Evolutionary conservation across 2,113 vertebrate genomes (phyloP), one percentile per base, ranked within the genome.

Genomic region (Struthidea cinerea): DNA sequence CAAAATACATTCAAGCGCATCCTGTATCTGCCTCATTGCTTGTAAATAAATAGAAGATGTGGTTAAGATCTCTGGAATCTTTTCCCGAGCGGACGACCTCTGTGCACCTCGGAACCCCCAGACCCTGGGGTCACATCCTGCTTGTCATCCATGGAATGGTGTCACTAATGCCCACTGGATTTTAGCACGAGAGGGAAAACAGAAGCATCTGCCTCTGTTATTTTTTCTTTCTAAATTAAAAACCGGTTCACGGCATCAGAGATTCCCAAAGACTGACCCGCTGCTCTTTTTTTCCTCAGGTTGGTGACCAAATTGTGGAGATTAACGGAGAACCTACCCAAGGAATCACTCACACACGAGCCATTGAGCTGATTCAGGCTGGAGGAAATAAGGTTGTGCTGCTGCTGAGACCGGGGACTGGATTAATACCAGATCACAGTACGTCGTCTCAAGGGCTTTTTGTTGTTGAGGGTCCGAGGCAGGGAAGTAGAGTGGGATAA

Each of bases 241-340:
- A 73, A 27, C 21, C 0, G 46, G 17, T 47, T 84, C 24, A 3
- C 1, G 1, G 49, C 8, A 35, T 28, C 63, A 26, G 35, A 75
- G 18, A 6, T 32, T 32, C 22, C 35, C 35, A 33, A 35, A 49
- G 21, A 44, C 74, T 94, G 39, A 97, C 5, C 33, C 39, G 9
- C 21, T 69, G 37, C n/a, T 97, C 35, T 94, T 92, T 52, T 52
- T 80, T 90, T 37, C 20, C 3, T 83, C 97, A 99, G 99, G 99
- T 99, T 42, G 99, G 99, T 49, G 99, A 99, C 98, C 99, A 99
- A 96, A 99, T 99, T 11, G 99, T 99, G 87, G 99, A 99, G 97
- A 99, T 99, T 93, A 99, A 99, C 12, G 99, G 99, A 28, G 99
- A 99, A 80, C 99, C 99, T 73, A 99, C 99, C 2, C 99, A 99